Base-by-base conservation (phyloP, 2,113 vertebrate genomes). In the Lota lota region DNA sequence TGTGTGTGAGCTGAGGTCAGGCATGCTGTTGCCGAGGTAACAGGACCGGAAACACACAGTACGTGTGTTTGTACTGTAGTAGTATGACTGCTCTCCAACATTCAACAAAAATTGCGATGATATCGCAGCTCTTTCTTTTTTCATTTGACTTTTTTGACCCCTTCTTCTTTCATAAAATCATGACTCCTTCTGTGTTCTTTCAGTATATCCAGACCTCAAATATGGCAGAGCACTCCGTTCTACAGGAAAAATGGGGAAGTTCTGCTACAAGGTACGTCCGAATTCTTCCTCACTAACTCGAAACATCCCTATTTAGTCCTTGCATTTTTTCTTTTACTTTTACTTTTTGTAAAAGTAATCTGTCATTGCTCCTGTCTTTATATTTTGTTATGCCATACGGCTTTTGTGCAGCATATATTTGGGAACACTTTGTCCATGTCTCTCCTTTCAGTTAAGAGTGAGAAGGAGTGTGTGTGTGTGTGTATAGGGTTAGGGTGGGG, bases 201-300 rank as follows among this genome's bases (percentile, higher is more conserved):
- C 59, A 61, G 59, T 61, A 22, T 28, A 15, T 6, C 59, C 20
- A 24, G 59, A 24, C 59, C 59, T 14, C 59, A 61, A 15, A 22
- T 61, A 24, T 61, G 59, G 59, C 59, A 61, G 59, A 22, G 4
- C 59, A 61, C 20, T 61, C 59, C 59, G 22, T 61, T 61, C 59
- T 28, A 61, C 59, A 61, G 59, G 59, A 61, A 24, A 22, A 22
- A 61, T 17, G 59, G 59, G 21, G 59, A 22, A 28, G 59, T 61
- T 16, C 59, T 61, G 20, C 59, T 61, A 22, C 59, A 61, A 61
- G 59, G 59, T 61, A 61, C 4, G 59, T 22, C 19, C 14, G 17
- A 14, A 10, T 2, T 56, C 16, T 56, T 56, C 14, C 53, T 56
- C 16, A 18, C 53, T 53, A 1, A 15, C 12, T 53, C 28, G 7